Evolutionary conservation across 2,113 vertebrate genomes (phyloP), one percentile per base, ranked within the genome.

Genomic region (Alosa alosa): DNA sequence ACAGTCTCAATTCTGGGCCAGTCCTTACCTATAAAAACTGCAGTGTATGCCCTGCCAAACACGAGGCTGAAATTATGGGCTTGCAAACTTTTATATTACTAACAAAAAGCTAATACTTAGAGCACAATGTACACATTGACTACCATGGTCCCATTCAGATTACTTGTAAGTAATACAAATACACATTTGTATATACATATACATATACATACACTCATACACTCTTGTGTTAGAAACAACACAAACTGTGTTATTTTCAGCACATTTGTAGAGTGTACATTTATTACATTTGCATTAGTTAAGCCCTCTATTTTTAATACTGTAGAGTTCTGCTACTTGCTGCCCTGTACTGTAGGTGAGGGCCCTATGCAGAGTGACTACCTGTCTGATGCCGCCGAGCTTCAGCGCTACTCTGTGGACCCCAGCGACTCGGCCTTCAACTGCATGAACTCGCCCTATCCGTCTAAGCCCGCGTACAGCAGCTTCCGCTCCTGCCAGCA

Each of bases 301-400:
- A 60, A 22, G 55, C 55, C 55, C 4, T 60, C 2, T 22, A 60
- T 1, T 22, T 60, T 7, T 5, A 6, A 4, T 49, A 49, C 47
- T 49, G 11, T 60, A 22, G 4, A 7, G 55, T 60, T 20, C 3
- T 22, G 18, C 55, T 41, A 44, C 20, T 18, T 50, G 44, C 82
- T 90, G 39, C 88, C 64, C 36, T 20, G 75, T 85, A 95, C 36
- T 20, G 75, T 85, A 95, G 94, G 95, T 91, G 96, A 96, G 90
- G 95, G 96, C 0, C 94, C 92, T 0, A 88, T 93, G 93, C 92
- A 94, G 0, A 97, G 97, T 83, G 96, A 96, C 88, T 96, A 96
- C 89, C 92, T 96, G 88, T 89, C 88, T 39, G 96, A 94, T 39
- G 91, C 95, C 2, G 89, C 86, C 0, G 94, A 91, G 20, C 93